Conservation (phyloP, 2,888 invertebrate genomes). For the Trissolcus brochymenae region DNA sequence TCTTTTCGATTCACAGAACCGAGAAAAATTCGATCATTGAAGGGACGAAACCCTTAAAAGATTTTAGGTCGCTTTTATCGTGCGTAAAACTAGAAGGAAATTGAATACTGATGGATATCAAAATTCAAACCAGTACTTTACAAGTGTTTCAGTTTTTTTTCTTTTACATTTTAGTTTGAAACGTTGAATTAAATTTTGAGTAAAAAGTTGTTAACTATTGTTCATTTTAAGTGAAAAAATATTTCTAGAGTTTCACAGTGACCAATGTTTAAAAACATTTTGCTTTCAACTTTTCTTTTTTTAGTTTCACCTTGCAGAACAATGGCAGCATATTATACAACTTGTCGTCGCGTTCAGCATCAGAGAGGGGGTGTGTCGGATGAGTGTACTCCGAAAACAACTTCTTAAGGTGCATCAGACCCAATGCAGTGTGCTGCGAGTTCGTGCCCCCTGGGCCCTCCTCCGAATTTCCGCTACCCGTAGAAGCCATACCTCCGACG, state of each 20-base stretch:
- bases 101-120: conserved; percentile 14
- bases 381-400: conserved; percentile 96
- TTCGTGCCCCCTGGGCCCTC: conserved; percentile 80
- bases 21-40: neutral
- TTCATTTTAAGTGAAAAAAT: too few relatives aligned
- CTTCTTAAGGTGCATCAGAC: conserved; percentile 96
- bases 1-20: neutral
- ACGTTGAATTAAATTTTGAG: too few relatives aligned
- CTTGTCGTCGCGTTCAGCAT: conserved; percentile 92
- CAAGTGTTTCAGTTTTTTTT: too few relatives aligned
- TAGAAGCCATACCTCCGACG: conserved; percentile 77
- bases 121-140: too few relatives aligned
- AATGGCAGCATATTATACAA: conserved; percentile 98
- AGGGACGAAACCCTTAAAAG: conserved; percentile 1
- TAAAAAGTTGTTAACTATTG: too few relatives aligned
- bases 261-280: too few relatives aligned
- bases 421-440: conserved; percentile 90
- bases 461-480: conserved; percentile 78
- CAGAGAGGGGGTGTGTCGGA: conserved; percentile 87
- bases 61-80: conserved; percentile 7
- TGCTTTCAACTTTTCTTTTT: too few relatives aligned
- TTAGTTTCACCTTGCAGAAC: conserved; percentile 90
- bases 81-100: conserved; percentile 23
- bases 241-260: too few relatives aligned
- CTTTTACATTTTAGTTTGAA: too few relatives aligned